phyloP scores from a whole-genome alignment of 53 echinoderm and acorn worm genomes.

The Pentamera pediparva region DNA sequence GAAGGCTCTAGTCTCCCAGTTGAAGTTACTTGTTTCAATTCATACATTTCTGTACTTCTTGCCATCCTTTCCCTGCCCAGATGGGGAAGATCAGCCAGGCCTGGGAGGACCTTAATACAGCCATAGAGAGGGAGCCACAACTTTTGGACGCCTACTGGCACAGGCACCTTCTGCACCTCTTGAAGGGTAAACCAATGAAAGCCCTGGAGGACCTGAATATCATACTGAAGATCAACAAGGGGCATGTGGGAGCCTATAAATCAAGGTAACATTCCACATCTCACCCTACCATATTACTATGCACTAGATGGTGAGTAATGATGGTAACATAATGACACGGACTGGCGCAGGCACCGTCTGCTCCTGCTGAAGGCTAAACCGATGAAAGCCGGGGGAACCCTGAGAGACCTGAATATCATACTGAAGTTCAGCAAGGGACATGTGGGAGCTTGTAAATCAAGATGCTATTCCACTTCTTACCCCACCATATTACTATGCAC shows the following conservation, averaged over 20 bases:
- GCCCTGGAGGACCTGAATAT: conserved; percentile 91
- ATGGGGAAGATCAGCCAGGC: conserved; percentile 82
- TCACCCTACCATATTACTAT: neutral
- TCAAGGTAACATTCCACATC: conserved; percentile 61
- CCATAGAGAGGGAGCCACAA: conserved; percentile 79
- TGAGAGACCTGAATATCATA: conserved; percentile 86
- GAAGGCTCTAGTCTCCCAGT: too few species aligned
- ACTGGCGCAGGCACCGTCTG: conserved; percentile 97
- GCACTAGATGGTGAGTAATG: neutral
- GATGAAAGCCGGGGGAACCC: conserved; percentile 79
- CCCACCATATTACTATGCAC: too few species aligned
- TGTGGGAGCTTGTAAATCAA: conserved; percentile 91
- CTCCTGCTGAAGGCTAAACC: conserved; percentile 73
- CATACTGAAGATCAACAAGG: conserved; percentile 93
- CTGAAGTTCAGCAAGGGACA: conserved; percentile 96
- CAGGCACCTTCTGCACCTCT: conserved; percentile 80
- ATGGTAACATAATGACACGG: too few species aligned
- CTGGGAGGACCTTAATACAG: conserved; percentile 93
- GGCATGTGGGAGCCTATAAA: conserved; percentile 91
- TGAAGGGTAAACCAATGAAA: conserved; percentile 75
- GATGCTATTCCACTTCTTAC: too few species aligned
- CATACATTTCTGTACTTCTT: neutral
- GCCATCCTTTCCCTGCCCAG: conserved; percentile 11
- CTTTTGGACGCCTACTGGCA: conserved; percentile 99
- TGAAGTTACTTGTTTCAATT: too few species aligned